These are phyloP conservation scores for Cydia amplana DNA, from an alignment of 1,140 invertebrate genomes.

Conservation along the genomic window DNA sequence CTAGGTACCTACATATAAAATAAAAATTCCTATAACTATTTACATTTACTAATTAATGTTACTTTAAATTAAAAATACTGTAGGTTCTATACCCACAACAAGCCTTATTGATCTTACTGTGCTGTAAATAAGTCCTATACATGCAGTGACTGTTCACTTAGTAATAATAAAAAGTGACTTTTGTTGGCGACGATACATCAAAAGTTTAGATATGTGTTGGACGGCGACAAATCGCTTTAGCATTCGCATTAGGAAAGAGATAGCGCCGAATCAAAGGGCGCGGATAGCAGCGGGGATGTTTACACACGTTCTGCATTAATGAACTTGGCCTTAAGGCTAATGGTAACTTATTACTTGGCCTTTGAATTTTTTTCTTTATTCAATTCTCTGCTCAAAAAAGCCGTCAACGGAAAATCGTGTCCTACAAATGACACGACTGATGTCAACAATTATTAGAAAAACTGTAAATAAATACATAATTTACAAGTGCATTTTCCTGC, in stretches of 20 bases:
- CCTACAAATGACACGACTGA: too few relatives aligned
- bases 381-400: background rate
- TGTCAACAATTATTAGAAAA: too few relatives aligned
- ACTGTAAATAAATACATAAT: too few relatives aligned
- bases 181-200: slow-evolving; percentile 56
- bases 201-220: slow-evolving; percentile 64
- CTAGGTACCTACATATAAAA: too few relatives aligned
- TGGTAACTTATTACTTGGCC: slow-evolving; percentile 51
- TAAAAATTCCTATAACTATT: too few relatives aligned
- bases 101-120: too few relatives aligned
- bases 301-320: slow-evolving; percentile 64
- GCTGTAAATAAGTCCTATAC: too few relatives aligned
- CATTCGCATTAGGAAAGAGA: slow-evolving; percentile 60
- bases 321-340: slow-evolving; percentile 61
- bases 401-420: background rate
- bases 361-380: background rate
- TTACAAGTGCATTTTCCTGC: too few relatives aligned
- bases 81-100: too few relatives aligned
- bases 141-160: too few relatives aligned
- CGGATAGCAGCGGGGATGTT: slow-evolving; percentile 55
- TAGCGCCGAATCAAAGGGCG: slow-evolving; percentile 57
- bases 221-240: slow-evolving; percentile 69
- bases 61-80: too few relatives aligned
- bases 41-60: too few relatives aligned
- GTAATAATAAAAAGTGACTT: slow-evolving; percentile 20